Conservation (phyloP, 2,113 vertebrate species). For the Ahaetulla prasina region DNA sequence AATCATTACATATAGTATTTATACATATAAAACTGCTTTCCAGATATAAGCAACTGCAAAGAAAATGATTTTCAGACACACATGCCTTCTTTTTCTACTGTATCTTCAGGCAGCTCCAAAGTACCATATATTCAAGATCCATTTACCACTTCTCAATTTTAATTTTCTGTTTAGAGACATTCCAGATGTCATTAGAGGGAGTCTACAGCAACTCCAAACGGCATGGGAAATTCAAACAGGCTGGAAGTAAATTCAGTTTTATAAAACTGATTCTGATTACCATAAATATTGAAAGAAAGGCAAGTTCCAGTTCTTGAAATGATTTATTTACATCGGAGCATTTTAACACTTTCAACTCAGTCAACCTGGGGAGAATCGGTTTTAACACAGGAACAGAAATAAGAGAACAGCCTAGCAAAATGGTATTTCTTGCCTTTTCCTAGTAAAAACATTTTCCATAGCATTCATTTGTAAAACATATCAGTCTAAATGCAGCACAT, state of each 20-base stretch:
- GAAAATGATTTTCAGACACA: background rate
- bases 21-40: background rate
- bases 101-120: background rate
- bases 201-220: background rate
- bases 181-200: background rate
- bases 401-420: background rate
- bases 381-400: background rate
- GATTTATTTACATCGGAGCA: background rate
- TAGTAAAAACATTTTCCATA: background rate
- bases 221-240: background rate
- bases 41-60: background rate
- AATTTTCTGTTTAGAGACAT: background rate
- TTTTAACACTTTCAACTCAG: background rate
- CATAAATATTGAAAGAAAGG: background rate
- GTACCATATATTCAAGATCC: background rate
- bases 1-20: background rate
- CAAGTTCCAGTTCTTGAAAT: background rate
- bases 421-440: background rate
- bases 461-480: background rate
- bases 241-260: background rate
- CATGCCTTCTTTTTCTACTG: background rate
- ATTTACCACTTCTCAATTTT: background rate
- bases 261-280: background rate
- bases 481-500: conserved; percentile 46
- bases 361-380: background rate